Evolutionary conservation across 30 jellyfish, hydroid and myxozoan genomes (phyloP).

Genomic region (Hydractinia symbiolongicarpus): DNA sequence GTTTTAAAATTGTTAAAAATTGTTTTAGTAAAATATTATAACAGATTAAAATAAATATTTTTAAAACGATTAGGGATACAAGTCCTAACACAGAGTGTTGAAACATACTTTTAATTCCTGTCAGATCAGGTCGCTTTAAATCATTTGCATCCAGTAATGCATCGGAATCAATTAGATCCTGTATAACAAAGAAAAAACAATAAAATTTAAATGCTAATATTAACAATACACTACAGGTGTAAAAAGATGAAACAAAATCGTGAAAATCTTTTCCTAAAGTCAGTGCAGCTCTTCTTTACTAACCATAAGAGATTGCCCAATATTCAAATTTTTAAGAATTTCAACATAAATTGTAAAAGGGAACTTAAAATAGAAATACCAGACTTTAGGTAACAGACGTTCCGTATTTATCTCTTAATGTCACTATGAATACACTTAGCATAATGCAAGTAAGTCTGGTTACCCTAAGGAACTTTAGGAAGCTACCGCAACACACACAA

Average conservation of each 20-base stretch:
- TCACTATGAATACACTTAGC: too few species aligned
- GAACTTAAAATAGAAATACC: too few species aligned
- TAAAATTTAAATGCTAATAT: background rate
- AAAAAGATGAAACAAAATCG: background rate
- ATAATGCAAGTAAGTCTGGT: background rate
- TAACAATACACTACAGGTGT: background rate
- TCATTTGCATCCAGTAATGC: constrained; percentile 85
- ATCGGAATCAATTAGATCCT: constrained; percentile 51
- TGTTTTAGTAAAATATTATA: too few species aligned
- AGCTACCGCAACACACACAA: background rate
- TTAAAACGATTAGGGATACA: too few species aligned
- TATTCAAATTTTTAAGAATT: background rate
- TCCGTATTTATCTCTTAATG: too few species aligned
- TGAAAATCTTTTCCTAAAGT: background rate
- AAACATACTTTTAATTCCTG: constrained; percentile 49
- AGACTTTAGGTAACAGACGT: too few species aligned
- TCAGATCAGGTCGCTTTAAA: constrained; percentile 59
- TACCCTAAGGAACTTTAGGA: background rate
- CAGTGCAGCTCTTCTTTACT: background rate
- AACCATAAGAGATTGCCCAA: too few species aligned
- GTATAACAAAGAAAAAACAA: background rate
- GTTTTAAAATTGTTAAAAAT: too few species aligned
- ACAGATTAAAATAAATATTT: too few species aligned
- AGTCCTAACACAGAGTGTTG: too few species aligned
- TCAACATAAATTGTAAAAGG: too few species aligned